Conservation (phyloP, 2,113 vertebrate species). For the Sylvietta virens region DNA sequence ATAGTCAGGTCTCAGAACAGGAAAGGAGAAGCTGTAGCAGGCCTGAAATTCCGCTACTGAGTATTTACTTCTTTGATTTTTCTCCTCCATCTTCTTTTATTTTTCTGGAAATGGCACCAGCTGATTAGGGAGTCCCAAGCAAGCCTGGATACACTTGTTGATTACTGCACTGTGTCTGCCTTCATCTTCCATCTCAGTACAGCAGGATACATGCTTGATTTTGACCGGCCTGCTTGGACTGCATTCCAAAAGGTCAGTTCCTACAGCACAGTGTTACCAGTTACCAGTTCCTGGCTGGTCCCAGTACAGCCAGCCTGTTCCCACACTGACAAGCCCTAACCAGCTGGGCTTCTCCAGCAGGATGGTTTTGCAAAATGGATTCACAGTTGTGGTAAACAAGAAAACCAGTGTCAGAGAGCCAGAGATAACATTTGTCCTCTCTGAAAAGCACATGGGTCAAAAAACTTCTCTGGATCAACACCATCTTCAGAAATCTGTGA, state of each 20-base stretch:
- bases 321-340: not conserved
- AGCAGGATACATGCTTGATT: not conserved
- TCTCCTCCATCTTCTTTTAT: not conserved
- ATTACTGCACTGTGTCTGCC: constrained; percentile 17
- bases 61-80: not conserved
- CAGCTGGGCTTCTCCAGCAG: not conserved
- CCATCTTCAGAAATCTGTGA: not conserved
- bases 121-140: not conserved
- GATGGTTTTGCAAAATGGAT: not conserved
- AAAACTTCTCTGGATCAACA: not conserved
- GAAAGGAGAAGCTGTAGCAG: not conserved
- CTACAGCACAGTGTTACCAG: not conserved
- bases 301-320: not conserved
- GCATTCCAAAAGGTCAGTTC: constrained; percentile 47
- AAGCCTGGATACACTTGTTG: constrained; percentile 26
- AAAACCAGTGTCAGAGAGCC: not conserved
- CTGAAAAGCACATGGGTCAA: not conserved
- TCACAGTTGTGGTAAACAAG: not conserved
- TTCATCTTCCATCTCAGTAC: constrained; percentile 43
- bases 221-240: not conserved
- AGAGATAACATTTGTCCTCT: not conserved
- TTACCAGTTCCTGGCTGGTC: not conserved
- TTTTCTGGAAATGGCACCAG: not conserved
- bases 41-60: not conserved
- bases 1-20: not conserved